Conservation (phyloP, 2,113 vertebrate species). For the Gallinago undulata region DNA sequence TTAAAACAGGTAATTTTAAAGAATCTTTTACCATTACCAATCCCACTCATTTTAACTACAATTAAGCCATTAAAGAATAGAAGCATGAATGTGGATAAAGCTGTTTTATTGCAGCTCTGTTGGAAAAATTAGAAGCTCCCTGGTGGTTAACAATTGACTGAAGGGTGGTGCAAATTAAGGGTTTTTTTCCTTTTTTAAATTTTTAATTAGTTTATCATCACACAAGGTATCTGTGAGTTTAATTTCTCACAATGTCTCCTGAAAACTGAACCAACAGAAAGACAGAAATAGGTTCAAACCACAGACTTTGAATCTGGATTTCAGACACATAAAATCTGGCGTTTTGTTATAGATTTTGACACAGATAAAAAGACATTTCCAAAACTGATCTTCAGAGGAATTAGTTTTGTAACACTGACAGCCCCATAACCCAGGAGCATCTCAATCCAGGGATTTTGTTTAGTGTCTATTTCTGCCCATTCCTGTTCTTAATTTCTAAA, state of each 20-base stretch:
- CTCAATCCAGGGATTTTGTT: background rate
- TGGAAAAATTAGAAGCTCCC: background rate
- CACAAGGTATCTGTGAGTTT: background rate
- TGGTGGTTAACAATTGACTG: background rate
- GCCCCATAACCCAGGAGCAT: background rate
- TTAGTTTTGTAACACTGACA: background rate
- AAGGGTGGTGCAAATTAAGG: background rate
- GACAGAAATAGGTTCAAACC: slow-evolving; percentile 21
- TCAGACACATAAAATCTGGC: background rate
- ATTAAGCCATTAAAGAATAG: background rate
- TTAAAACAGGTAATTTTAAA: background rate
- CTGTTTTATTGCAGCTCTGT: background rate
- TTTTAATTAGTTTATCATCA: background rate
- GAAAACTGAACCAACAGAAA: slow-evolving; percentile 11
- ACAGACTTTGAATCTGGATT: slow-evolving; percentile 10
- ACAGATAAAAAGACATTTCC: background rate
- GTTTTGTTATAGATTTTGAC: background rate
- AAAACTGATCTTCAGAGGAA: background rate
- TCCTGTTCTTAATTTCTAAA: background rate
- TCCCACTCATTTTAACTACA: background rate
- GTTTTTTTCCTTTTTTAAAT: background rate
- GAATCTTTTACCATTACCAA: background rate
- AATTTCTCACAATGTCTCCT: background rate
- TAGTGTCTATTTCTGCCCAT: background rate
- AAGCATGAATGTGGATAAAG: background rate